A percentile compares a stretch with the other conserved stretches of the same genome.
Evolutionary conservation across 2,888 invertebrate genomes (phyloP).

Genomic region (Notodonta dromedarius): DNA sequence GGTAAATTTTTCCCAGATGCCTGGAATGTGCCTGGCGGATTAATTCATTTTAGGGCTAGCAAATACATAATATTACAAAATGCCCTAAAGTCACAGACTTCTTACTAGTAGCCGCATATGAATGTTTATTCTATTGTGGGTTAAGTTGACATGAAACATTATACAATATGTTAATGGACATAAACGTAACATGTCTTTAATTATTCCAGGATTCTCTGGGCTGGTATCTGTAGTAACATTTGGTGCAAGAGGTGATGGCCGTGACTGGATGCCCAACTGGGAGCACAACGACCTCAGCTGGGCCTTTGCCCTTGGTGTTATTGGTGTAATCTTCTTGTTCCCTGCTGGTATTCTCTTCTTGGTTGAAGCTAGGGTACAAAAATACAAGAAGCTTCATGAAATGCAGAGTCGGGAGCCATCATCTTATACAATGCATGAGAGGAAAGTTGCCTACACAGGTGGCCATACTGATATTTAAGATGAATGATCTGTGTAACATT

Average conservation of each 20-base stretch:
- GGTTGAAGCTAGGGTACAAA: constrained; percentile 91
- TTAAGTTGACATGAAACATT: too few species aligned
- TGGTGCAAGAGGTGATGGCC: constrained; percentile 94
- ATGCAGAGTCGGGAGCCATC: constrained; percentile 87
- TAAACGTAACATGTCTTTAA: too few species aligned
- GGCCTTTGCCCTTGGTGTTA: constrained; percentile 94
- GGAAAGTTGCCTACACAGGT: constrained; percentile 81
- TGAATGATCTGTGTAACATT: constrained; percentile 14
- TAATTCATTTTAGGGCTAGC: too few species aligned
- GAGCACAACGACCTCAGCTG: constrained; percentile 97
- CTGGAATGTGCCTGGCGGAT: too few species aligned
- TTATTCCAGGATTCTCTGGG: constrained; percentile 87
- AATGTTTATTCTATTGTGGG: too few species aligned
- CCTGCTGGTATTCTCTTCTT: constrained; percentile 92
- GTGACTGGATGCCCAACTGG: constrained; percentile 98
- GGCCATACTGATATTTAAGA: constrained; percentile 90
- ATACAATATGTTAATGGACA: too few species aligned
- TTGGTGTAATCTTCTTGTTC: constrained; percentile 90
- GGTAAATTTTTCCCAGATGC: too few species aligned
- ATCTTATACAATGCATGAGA: constrained; percentile 87
- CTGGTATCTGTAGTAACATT: constrained; percentile 94
- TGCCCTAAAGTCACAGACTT: too few species aligned
- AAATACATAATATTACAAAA: too few species aligned
- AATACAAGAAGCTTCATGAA: constrained; percentile 89
- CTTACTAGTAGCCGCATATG: too few species aligned